Evolutionary conservation across 2,888 invertebrate species (phyloP), one percentile per base, ranked within the genome.

Genomic region (Drosophila anceps): DNA sequence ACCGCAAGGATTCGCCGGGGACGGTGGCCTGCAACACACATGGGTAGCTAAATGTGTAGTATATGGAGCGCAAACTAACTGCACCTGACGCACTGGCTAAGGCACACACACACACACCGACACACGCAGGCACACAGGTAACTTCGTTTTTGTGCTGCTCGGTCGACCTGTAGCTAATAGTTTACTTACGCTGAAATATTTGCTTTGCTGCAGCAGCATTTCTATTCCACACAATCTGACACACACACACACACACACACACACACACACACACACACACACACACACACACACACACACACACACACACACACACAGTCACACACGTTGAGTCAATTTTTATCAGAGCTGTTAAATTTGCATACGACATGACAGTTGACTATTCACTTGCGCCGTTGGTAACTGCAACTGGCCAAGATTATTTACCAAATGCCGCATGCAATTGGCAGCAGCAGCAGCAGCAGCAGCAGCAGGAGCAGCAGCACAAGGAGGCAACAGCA

Each of bases 181-280:
- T 84, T 84, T 84, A 76, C 89, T 75, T 79, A 66, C 81, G 84
- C 59, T 86, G 71, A 86, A 86, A 84, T 84, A 86, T 84, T 84
- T 84, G 84, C 84, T 64, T 69, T 76, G 69, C 75, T 72, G 72
- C 77, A 69, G 69, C 70, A 69, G 81, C 72, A 82, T 67, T 81
- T 81, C 76, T 66, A 79, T 66, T 70, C 54, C 61, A 51, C 59
- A 50, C 51, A 27, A 41, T 61, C 13, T 10, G 15, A 46, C 55
- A 9, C 29, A n/a, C 27, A 27, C 37, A 39, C 54, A 6, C 27
- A 27, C 27, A 29, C 29, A 8, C 18, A n/a, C 27, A 54, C 18
- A 10, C 29, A 8, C 41, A n/a, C n/a, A 44, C 24, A 8, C 41
- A n/a, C n/a, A 44, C 24, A 8, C n/a, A n/a, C n/a, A n/a, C n/a